A percentile compares a stretch with the other conserved stretches of the same genome.
These are phyloP conservation scores for Gryllus longicercus DNA, from an alignment of 2,888 invertebrate genomes.

Conservation along the genomic window DNA sequence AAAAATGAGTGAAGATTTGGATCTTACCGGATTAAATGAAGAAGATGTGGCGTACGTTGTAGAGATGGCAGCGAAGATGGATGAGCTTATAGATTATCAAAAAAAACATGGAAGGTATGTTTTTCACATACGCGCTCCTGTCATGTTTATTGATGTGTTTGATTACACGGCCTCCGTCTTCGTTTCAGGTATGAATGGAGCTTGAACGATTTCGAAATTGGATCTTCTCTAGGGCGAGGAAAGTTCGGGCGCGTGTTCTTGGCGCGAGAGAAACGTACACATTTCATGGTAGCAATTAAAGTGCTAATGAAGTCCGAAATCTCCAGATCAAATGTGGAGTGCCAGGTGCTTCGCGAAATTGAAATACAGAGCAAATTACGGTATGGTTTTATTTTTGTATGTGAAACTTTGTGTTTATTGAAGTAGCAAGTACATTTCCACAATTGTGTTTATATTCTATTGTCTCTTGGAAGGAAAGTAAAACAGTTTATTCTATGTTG, in stretches of 20 bases:
- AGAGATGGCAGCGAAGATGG: background rate
- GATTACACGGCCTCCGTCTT: background rate
- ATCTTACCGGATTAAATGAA: background rate
- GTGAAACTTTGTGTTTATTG: no score
- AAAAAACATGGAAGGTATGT: background rate
- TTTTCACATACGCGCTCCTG: background rate
- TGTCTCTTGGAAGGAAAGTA: no score
- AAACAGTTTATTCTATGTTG: no score
- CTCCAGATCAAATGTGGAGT: conserved; percentile 67
- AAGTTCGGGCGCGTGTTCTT: conserved; percentile 92
- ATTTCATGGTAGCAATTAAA: conserved; percentile 74
- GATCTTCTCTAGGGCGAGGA: conserved; percentile 81
- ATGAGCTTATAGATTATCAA: background rate
- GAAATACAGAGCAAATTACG: conserved; percentile 83
- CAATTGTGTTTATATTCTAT: no score
- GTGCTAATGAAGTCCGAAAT: conserved; percentile 81
- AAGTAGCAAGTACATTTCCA: no score
- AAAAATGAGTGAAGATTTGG: no score
- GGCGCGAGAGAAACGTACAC: conserved; percentile 75
- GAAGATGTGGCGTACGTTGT: background rate
- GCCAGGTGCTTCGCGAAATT: conserved; percentile 84
- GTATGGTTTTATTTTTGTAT: conserved; percentile 44
- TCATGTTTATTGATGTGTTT: background rate
- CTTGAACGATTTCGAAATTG: conserved; percentile 80
- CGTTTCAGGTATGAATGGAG: conserved; percentile 65